phyloP scores from a whole-genome alignment of 2,888 invertebrate genomes.

The Pammene fasciana region DNA sequence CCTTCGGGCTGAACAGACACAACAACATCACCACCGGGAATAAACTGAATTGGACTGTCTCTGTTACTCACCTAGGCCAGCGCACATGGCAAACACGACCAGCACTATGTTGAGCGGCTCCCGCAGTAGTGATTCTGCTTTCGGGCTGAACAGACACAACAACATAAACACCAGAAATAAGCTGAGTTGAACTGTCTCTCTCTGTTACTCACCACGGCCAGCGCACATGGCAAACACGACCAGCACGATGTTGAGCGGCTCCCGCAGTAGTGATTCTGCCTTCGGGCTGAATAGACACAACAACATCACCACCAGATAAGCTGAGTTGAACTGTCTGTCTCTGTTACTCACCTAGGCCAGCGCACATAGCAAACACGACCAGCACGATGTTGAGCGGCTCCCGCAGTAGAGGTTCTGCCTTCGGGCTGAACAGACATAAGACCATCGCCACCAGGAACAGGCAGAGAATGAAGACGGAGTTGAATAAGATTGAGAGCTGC shows the following conservation, averaged over 20 bases:
- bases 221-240: slow-evolving; percentile 1
- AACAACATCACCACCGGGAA: no score
- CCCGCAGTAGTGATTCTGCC: no score
- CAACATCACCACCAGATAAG: background rate
- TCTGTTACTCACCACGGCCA: no score
- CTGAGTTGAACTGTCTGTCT: background rate
- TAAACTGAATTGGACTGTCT: no score
- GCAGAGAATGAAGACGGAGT: slow-evolving; percentile 75
- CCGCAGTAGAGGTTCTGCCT: slow-evolving; percentile 54
- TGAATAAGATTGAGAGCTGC: slow-evolving; percentile 69
- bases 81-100: no score
- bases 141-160: no score
- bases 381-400: slow-evolving; percentile 57
- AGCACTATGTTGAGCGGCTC: no score
- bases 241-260: background rate
- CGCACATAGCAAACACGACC: slow-evolving; percentile 57
- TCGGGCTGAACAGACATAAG: slow-evolving; percentile 68
- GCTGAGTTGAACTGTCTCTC: no score
- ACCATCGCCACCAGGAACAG: slow-evolving; percentile 72
- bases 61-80: no score
- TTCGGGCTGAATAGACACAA: background rate
- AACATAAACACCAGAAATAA: no score
- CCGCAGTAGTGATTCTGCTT: no score
- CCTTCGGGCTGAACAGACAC: no score
- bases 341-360: slow-evolving; percentile 60